Evolutionary conservation across 2,113 vertebrate species (phyloP).

Genomic region (Ammodytes marinus): DNA sequence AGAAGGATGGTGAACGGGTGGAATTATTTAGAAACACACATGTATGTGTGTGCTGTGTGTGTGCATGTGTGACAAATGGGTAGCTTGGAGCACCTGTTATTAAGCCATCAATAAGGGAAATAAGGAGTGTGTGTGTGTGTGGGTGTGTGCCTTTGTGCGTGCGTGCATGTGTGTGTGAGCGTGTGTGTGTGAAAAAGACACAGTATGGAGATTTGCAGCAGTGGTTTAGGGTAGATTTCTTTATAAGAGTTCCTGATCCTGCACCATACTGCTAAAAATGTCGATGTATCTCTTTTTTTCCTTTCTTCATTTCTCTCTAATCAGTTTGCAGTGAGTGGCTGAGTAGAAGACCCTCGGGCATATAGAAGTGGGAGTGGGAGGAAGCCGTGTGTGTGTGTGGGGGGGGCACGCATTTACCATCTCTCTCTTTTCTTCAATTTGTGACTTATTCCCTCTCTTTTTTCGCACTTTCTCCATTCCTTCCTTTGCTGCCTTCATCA

Average conservation of each 20-base stretch:
- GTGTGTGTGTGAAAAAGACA: neutral
- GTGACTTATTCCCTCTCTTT: neutral
- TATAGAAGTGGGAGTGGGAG: neutral
- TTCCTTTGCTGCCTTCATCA: neutral
- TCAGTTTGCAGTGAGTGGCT: slow-evolving; percentile 21
- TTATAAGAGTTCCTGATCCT: slow-evolving; percentile 25
- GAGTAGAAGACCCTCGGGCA: neutral
- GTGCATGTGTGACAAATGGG: neutral
- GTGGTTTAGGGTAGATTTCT: slow-evolving; percentile 15
- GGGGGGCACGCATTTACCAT: neutral
- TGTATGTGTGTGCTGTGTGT: neutral
- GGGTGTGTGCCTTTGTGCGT: too few species aligned
- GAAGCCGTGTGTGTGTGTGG: neutral
- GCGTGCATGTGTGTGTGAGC: neutral
- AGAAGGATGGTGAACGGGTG: neutral
- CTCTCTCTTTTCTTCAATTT: neutral
- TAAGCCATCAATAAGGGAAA: slow-evolving; percentile 5
- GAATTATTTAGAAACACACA: neutral
- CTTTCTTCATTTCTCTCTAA: slow-evolving; percentile 19
- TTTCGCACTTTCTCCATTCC: neutral
- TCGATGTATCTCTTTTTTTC: slow-evolving; percentile 16
- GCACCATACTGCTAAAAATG: slow-evolving; percentile 20
- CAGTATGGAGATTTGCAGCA: neutral
- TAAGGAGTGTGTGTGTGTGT: neutral
- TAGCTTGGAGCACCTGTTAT: slow-evolving; percentile 8